Conservation (phyloP, 1,140 invertebrate genomes). For the Procambarus clarkii region DNA sequence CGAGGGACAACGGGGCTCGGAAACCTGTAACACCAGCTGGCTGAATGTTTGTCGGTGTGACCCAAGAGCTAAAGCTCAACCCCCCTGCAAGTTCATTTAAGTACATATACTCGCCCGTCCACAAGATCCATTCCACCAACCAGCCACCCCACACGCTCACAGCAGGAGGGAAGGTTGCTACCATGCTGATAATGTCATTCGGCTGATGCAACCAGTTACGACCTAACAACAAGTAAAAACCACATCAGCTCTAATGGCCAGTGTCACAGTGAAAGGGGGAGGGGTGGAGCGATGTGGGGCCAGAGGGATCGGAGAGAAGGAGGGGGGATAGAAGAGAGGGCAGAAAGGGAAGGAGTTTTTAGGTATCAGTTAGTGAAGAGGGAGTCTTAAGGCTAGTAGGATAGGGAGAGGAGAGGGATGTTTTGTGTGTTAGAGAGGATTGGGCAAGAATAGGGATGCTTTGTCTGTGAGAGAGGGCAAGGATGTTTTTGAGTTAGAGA, state of each 20-base stretch:
- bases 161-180: not conserved
- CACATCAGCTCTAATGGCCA: not conserved
- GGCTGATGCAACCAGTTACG: not conserved
- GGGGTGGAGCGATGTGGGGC: not conserved
- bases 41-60: too few relatives aligned
- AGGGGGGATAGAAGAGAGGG: too few relatives aligned
- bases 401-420: constrained; percentile 30
- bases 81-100: too few relatives aligned
- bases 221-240: not conserved
- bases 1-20: too few relatives aligned
- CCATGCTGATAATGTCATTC: not conserved
- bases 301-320: not conserved
- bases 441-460: too few relatives aligned
- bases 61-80: too few relatives aligned
- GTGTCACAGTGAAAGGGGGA: not conserved
- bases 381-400: constrained; percentile 33
- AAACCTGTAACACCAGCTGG: too few relatives aligned
- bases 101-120: too few relatives aligned
- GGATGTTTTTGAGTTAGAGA: too few relatives aligned
- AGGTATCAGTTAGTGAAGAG: not conserved
- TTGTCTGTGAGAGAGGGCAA: too few relatives aligned
- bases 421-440: too few relatives aligned
- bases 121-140: too few relatives aligned
- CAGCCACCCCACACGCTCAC: constrained; percentile 20
- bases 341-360: not conserved